Percentiles rank a stretch among this genome's conserved stretches.
Evolutionary conservation across 2,113 vertebrate species (phyloP).

Genomic region (Seriola dumerili): DNA sequence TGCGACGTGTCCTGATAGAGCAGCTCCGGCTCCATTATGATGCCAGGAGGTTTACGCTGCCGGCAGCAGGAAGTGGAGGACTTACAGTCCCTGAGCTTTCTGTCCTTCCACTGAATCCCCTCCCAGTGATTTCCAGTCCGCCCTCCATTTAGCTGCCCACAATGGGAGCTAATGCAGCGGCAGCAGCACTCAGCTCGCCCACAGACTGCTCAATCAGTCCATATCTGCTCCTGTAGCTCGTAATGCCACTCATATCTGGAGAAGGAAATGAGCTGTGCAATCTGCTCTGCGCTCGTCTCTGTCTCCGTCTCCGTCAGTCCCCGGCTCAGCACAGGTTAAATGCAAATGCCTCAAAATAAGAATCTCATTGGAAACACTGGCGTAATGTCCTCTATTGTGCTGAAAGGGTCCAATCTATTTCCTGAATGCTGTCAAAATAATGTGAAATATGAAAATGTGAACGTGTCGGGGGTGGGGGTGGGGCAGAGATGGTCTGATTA

Average conservation of each 20-base stretch:
- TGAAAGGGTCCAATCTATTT: constrained; percentile 29
- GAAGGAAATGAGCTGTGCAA: constrained; percentile 66
- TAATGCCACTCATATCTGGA: constrained; percentile 64
- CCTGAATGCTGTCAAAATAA: constrained; percentile 44
- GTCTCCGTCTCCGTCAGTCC: not conserved
- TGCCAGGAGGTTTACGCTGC: constrained; percentile 2
- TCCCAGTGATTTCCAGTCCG: constrained; percentile 56
- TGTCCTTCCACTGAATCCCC: constrained; percentile 62
- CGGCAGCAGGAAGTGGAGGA: constrained; percentile 42
- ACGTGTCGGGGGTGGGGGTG: not conserved
- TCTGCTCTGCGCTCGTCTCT: not conserved
- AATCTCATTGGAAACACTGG: constrained; percentile 36
- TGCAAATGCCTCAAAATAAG: constrained; percentile 20
- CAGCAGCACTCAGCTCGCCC: constrained; percentile 61
- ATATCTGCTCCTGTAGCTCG: constrained; percentile 55
- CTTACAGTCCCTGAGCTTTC: constrained; percentile 25
- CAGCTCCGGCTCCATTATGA: constrained; percentile 48
- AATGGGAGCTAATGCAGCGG: constrained; percentile 61
- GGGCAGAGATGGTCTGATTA: not conserved
- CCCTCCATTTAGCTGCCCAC: constrained; percentile 73
- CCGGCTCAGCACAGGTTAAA: not conserved
- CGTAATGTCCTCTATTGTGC: constrained; percentile 48
- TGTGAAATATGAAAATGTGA: constrained; percentile 33
- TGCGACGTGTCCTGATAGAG: constrained; percentile 34
- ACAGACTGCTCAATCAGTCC: constrained; percentile 62